These are phyloP conservation scores for Dendroctonus ponderosae DNA, from an alignment of 1,140 invertebrate species.

Conservation along the genomic window DNA sequence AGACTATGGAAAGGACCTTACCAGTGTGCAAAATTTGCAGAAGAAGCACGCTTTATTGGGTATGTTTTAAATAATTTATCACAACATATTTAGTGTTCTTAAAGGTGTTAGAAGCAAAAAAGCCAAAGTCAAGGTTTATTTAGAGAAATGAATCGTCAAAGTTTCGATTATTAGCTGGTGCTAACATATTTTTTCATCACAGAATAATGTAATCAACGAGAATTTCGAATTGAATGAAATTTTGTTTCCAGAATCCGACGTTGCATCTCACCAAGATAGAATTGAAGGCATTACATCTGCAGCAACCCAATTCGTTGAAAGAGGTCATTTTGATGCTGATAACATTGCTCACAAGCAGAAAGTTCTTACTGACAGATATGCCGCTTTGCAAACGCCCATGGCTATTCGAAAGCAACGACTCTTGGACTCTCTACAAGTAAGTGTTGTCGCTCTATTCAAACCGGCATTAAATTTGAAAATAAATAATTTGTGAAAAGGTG, in stretches of 20 bases:
- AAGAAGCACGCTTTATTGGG: constrained; percentile 88
- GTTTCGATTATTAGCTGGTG: no score
- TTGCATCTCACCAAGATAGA: constrained; percentile 92
- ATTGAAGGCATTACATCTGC: constrained; percentile 86
- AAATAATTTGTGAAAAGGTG: background rate
- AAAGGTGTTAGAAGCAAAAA: no score
- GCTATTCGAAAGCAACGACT: constrained; percentile 83
- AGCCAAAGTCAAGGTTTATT: no score
- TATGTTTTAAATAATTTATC: constrained; percentile 7
- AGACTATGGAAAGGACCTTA: constrained; percentile 84
- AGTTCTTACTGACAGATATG: constrained; percentile 74
- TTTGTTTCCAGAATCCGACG: constrained; percentile 77
- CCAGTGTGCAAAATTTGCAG: constrained; percentile 47
- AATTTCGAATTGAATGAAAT: background rate
- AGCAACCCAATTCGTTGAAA: constrained; percentile 85
- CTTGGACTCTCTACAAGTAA: constrained; percentile 85
- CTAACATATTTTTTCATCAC: background rate
- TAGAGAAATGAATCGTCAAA: no score
- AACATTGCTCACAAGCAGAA: constrained; percentile 86
- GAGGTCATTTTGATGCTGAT: constrained; percentile 95
- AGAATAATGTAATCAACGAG: background rate
- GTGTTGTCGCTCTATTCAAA: background rate
- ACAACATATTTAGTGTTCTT: no score
- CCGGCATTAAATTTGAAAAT: no score
- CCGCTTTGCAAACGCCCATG: constrained; percentile 84